These are phyloP conservation scores for Poeciliopsis retropinna DNA, from an alignment of 2,113 vertebrate genomes.

Conservation along the genomic window DNA sequence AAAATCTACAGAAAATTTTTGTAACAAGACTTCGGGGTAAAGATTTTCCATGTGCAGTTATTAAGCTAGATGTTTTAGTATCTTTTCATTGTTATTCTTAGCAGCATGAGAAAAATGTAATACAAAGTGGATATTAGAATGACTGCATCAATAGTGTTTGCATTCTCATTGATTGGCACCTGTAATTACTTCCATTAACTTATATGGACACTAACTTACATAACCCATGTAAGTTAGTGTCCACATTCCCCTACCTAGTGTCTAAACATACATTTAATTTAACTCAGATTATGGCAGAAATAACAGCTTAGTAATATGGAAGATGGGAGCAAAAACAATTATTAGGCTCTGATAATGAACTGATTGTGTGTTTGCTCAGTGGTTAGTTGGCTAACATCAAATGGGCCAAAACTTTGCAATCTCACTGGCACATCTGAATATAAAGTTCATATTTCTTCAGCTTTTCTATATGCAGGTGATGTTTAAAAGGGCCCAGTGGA, in stretches of 20 bases:
- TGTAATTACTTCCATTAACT: not conserved
- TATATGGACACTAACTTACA: no score
- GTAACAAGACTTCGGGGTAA: no score
- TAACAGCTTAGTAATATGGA: slow-evolving; percentile 12
- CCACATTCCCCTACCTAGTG: not conserved
- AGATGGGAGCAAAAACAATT: slow-evolving; percentile 37
- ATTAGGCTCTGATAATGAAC: slow-evolving; percentile 49
- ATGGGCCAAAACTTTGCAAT: not conserved
- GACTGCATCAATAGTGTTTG: not conserved
- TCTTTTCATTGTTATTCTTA: not conserved
- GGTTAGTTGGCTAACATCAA: slow-evolving; percentile 12
- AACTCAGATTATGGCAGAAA: slow-evolving; percentile 2
- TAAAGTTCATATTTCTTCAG: no score
- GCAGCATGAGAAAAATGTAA: not conserved
- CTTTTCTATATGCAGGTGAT: no score
- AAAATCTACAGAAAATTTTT: no score
- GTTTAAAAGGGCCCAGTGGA: not conserved
- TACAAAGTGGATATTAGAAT: not conserved
- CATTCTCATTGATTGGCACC: not conserved
- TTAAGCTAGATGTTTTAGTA: not conserved
- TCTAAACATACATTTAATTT: not conserved
- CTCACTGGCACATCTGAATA: no score
- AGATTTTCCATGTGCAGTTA: not conserved
- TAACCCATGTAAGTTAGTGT: not conserved
- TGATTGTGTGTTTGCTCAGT: slow-evolving; percentile 35